Conservation (phyloP, 2,113 vertebrate genomes). For the Hippocampus comes region DNA sequence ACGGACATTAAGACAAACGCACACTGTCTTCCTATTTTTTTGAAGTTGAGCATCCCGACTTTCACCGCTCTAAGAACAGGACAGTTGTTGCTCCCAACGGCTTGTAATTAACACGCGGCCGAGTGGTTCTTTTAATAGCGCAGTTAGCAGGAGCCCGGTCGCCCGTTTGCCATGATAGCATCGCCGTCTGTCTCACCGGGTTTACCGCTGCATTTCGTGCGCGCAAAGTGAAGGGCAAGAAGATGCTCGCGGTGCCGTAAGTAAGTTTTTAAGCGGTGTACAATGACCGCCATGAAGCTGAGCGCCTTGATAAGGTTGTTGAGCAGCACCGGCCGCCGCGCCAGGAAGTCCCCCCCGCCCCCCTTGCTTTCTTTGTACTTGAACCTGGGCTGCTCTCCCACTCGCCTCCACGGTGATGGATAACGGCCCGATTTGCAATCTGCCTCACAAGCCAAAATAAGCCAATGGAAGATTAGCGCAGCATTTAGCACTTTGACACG, state of each 20-base stretch:
- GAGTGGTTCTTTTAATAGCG: not conserved
- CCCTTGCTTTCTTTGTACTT: constrained; percentile 10
- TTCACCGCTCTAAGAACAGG: not conserved
- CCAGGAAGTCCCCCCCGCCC: not conserved
- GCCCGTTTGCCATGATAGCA: constrained; percentile 6
- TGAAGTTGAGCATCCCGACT: too few relatives aligned
- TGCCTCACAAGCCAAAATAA: constrained; percentile 27
- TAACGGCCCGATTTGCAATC: constrained; percentile 22
- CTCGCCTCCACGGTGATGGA: constrained; percentile 38
- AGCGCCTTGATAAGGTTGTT: constrained; percentile 29
- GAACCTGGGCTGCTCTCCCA: constrained; percentile 28
- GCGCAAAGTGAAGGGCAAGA: not conserved
- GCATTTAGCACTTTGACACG: constrained; percentile 27
- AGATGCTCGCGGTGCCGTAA: constrained; percentile 25
- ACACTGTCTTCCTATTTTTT: too few relatives aligned
- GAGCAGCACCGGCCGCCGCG: constrained; percentile 27
- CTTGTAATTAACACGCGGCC: not conserved
- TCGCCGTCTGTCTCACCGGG: constrained; percentile 9
- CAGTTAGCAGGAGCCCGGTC: not conserved
- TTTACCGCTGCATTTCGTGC: constrained; percentile 1
- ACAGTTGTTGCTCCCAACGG: not conserved
- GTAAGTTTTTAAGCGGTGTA: constrained; percentile 20
- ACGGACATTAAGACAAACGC: too few relatives aligned
- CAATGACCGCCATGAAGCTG: constrained; percentile 33
- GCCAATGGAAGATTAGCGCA: constrained; percentile 35